Evolutionary conservation across 1,140 invertebrate genomes (phyloP).

Genomic region (Zaprionus africanus): DNA sequence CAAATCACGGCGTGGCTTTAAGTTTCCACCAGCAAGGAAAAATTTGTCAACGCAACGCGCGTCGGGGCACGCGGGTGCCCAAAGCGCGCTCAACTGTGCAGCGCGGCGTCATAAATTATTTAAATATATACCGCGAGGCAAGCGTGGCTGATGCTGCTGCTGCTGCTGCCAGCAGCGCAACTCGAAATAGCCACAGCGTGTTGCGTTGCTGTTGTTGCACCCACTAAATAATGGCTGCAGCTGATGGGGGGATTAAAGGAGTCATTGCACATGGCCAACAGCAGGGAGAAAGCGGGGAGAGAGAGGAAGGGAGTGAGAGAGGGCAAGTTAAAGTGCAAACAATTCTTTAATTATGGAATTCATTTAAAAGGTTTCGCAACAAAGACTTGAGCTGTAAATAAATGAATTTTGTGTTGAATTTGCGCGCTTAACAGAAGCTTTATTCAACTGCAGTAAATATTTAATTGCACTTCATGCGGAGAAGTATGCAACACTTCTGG

Average conservation of each 20-base stretch:
- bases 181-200: slow-evolving; percentile 32
- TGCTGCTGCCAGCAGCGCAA: background rate
- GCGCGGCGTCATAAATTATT: slow-evolving; percentile 75
- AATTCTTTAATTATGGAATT: slow-evolving; percentile 3
- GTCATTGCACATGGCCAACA: background rate
- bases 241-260: background rate
- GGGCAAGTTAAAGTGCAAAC: background rate
- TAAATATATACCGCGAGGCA: slow-evolving; percentile 59
- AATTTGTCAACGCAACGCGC: slow-evolving; percentile 6
- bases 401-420: background rate
- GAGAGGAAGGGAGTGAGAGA: background rate
- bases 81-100: slow-evolving; percentile 58
- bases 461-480: background rate
- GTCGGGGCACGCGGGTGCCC: slow-evolving; percentile 26
- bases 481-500: background rate
- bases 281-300: background rate
- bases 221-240: slow-evolving; percentile 38
- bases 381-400: slow-evolving; percentile 4
- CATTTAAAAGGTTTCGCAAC: background rate
- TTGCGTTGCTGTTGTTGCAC: slow-evolving; percentile 24
- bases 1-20: slow-evolving; percentile 2
- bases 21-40: slow-evolving; percentile 3
- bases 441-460: background rate
- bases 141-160: background rate
- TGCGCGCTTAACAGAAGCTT: background rate